Evolutionary conservation across 2,888 invertebrate genomes (phyloP).

Genomic region (Zele albiditarsus): DNA sequence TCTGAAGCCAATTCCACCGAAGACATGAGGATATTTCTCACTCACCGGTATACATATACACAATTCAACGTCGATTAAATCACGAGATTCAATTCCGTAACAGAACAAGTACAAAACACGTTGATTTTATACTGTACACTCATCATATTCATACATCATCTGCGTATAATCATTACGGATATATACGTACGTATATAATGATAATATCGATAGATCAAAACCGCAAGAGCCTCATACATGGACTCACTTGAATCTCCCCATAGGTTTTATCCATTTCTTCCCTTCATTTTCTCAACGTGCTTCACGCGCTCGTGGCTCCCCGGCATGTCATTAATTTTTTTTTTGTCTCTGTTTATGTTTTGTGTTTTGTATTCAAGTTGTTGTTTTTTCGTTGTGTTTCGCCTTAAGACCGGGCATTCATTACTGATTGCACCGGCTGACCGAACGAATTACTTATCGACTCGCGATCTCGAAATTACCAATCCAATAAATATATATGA

Average conservation of each 20-base stretch:
- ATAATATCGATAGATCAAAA: slow-evolving; percentile 43
- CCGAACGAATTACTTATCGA: slow-evolving; percentile 40
- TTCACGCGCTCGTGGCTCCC: slow-evolving; percentile 42
- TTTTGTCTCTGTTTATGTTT: neutral
- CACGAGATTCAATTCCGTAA: slow-evolving; percentile 31
- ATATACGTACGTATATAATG: slow-evolving; percentile 21
- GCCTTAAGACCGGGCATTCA: slow-evolving; percentile 18
- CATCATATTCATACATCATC: slow-evolving; percentile 36
- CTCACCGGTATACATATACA: neutral
- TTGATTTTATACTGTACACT: slow-evolving; percentile 2
- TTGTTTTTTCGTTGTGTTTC: neutral
- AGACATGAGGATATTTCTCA: neutral
- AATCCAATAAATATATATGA: slow-evolving; percentile 16
- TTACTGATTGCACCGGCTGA: slow-evolving; percentile 25
- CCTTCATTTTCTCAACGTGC: slow-evolving; percentile 33
- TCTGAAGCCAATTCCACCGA: neutral
- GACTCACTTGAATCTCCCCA: neutral
- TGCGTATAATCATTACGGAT: slow-evolving; percentile 31
- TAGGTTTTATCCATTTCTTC: slow-evolving; percentile 24
- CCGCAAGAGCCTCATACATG: slow-evolving; percentile 28
- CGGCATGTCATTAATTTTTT: slow-evolving; percentile 41
- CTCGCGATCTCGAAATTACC: neutral
- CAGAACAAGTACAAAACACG: slow-evolving; percentile 14
- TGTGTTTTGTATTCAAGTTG: slow-evolving; percentile 3
- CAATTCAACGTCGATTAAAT: slow-evolving; percentile 31